Base-by-base conservation (phyloP, 2,113 vertebrate species). In the Apodemus speciosus region DNA sequence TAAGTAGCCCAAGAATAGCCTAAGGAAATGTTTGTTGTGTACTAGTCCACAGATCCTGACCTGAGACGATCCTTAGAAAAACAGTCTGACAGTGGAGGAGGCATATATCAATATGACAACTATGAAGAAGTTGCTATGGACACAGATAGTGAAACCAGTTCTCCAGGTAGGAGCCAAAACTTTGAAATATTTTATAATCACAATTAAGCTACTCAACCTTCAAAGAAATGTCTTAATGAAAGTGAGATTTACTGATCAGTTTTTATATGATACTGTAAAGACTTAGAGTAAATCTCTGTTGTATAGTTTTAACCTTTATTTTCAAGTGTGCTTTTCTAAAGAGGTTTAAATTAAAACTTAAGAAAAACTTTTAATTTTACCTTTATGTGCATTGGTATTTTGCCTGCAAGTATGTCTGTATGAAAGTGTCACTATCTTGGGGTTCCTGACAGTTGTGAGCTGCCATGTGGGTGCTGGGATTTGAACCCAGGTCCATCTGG, bases 81-180 rank as follows among this genome's bases (percentile, higher is more conserved):
- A 85, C 98, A 97, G 3, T 85, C 98, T 90, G 99, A 99, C 88
- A 97, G 98, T 83, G 98, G 99, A 18, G 99, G 99, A 90, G 98
- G 99, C 79, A 99, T 99, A 86, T 99, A 99, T 98, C 99, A 99
- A 79, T 99, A 99, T 92, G 99, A 99, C 97, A 99, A 99, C 98
- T 99, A 99, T 2, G 99, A 99, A 62, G 99, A 99, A 98, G 99
- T 99, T 83, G 99, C 99, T 56, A 99, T 99, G 99, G 99, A 99
- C 95, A 99, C 99, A 13, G 99, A 99, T 97, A 99, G 99, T 91
- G 99, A 99, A 98, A 98, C 98, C 35, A 98, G 98, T 85, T 99
- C 99, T 58, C 99, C 99, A 98, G 99, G 99, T 99, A 98, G 97
- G 97, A 92, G 58, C 0, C 85, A 75, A 93, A 93, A 88, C 56